A percentile compares a stretch with the other conserved stretches of the same genome.
These are phyloP conservation scores for Eupelmus urozonus DNA, from an alignment of 2,888 invertebrate species.

Conservation along the genomic window DNA sequence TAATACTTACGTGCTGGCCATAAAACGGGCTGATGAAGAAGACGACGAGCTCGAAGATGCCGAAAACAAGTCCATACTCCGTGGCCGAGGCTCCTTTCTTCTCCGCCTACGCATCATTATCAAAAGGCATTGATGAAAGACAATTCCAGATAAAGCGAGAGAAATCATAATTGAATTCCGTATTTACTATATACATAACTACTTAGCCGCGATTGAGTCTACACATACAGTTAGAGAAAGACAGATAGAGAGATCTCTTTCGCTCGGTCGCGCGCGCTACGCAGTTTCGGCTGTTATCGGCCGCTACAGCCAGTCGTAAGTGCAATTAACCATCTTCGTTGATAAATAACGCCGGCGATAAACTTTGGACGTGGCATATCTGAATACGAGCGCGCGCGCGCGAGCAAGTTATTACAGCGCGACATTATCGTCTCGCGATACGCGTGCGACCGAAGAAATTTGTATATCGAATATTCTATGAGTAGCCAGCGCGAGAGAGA, in stretches of 20 bases:
- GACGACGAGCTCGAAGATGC: constrained; percentile 90
- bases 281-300: constrained; percentile 22
- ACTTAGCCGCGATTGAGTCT: neutral
- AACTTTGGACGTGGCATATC: constrained; percentile 50
- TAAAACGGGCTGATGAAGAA: constrained; percentile 90
- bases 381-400: neutral
- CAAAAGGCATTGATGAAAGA: constrained; percentile 49
- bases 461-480: neutral
- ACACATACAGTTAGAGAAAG: too few species aligned
- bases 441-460: neutral
- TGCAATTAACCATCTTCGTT: constrained; percentile 50
- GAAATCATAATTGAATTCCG: constrained; percentile 25
- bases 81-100: constrained; percentile 88
- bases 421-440: constrained; percentile 34
- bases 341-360: constrained; percentile 47
- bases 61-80: constrained; percentile 92
- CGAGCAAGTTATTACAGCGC: constrained; percentile 1
- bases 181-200: constrained; percentile 25
- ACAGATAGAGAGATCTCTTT: too few species aligned
- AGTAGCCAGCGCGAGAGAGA: neutral
- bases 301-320: neutral
- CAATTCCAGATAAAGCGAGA: neutral
- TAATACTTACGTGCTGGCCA: constrained; percentile 84
- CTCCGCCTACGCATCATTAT: constrained; percentile 82
- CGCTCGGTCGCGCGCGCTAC: neutral